These are phyloP conservation scores for Fistularia tabacaria DNA, from an alignment of 2,797 vertebrate species.

Conservation along the genomic window DNA sequence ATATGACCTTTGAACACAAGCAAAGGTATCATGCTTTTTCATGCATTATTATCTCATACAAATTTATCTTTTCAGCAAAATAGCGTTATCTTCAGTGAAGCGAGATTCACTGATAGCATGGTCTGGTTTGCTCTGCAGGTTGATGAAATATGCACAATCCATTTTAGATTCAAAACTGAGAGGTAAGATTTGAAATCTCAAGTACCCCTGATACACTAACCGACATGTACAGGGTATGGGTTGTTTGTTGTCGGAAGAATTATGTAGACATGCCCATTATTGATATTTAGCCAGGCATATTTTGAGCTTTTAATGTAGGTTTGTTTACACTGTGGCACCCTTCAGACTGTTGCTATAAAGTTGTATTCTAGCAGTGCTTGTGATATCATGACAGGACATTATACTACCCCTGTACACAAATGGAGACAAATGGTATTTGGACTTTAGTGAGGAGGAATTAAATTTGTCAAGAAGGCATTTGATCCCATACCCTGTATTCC, in stretches of 20 bases:
- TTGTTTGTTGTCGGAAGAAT: too few species aligned
- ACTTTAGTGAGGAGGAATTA: neutral
- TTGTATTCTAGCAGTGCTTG: too few species aligned
- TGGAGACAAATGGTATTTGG: neutral
- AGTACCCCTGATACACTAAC: neutral
- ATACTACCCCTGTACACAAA: too few species aligned
- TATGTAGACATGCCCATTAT: too few species aligned
- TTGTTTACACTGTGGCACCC: too few species aligned
- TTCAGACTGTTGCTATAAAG: too few species aligned
- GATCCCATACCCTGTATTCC: too few species aligned
- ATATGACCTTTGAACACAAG: slow-evolving; percentile 87
- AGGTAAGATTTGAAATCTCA: slow-evolving; percentile 71
- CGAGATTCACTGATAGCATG: neutral
- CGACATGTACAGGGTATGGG: neutral
- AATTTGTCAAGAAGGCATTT: too few species aligned
- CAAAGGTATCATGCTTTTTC: slow-evolving; percentile 74
- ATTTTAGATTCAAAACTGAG: slow-evolving; percentile 87
- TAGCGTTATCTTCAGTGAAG: neutral
- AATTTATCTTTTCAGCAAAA: neutral
- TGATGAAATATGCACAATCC: slow-evolving; percentile 83
- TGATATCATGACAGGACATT: too few species aligned
- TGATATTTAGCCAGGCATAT: too few species aligned
- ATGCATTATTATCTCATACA: neutral
- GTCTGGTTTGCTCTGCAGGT: slow-evolving; percentile 64
- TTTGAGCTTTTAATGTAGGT: too few species aligned